These are phyloP conservation scores for Antitype chi DNA, from an alignment of 2,888 invertebrate genomes.

Conservation along the genomic window DNA sequence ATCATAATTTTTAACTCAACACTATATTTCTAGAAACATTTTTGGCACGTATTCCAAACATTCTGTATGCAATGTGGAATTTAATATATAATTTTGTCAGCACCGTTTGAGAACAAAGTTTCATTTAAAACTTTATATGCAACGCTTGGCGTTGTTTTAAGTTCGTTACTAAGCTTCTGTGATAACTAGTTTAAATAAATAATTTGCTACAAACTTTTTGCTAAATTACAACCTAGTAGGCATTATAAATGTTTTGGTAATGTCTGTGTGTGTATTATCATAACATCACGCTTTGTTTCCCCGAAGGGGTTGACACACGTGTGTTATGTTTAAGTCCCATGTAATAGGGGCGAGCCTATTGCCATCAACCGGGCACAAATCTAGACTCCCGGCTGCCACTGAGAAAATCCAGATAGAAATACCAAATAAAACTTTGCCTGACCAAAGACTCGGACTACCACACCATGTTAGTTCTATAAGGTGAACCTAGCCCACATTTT, in stretches of 20 bases:
- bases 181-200: conserved; percentile 38
- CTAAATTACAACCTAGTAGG: background rate
- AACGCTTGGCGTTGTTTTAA: conserved; percentile 51
- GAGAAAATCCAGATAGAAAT: too few relatives aligned
- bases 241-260: background rate
- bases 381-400: too few relatives aligned
- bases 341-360: too few relatives aligned
- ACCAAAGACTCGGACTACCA: too few relatives aligned
- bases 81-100: conserved; percentile 57
- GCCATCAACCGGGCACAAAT: too few relatives aligned
- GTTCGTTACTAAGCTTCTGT: conserved; percentile 42
- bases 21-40: conserved; percentile 25
- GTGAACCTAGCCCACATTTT: too few relatives aligned
- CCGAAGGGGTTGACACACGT: too few relatives aligned
- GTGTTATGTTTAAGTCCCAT: too few relatives aligned
- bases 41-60: conserved; percentile 56
- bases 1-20: conserved; percentile 16
- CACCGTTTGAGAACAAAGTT: conserved; percentile 53
- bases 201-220: conserved; percentile 10
- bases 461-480: too few relatives aligned
- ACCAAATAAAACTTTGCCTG: too few relatives aligned
- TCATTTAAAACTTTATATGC: conserved; percentile 52
- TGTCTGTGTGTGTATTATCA: background rate
- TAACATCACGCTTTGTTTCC: background rate
- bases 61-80: conserved; percentile 53